Evolutionary conservation across 2,113 vertebrate species (phyloP).

Genomic region (Tinamus guttatus): DNA sequence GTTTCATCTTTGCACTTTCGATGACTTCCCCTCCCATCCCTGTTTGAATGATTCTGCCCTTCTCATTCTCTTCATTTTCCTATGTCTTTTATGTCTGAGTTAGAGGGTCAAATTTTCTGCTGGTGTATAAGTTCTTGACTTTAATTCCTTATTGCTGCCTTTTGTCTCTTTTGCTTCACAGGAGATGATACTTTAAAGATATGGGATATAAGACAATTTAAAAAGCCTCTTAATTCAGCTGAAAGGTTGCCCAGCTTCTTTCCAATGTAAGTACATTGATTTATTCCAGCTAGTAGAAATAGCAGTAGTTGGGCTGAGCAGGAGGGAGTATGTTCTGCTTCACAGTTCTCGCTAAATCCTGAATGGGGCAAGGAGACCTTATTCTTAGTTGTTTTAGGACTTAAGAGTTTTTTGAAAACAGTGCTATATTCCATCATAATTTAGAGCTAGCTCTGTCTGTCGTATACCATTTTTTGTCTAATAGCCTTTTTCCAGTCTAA

Average conservation of each 20-base stretch:
- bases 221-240: constrained; percentile 88
- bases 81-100: background rate
- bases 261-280: constrained; percentile 86
- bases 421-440: background rate
- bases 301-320: background rate
- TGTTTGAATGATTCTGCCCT: background rate
- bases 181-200: constrained; percentile 95
- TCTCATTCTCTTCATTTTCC: background rate
- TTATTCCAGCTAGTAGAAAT: background rate
- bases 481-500: background rate
- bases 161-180: constrained; percentile 57
- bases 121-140: background rate
- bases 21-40: background rate
- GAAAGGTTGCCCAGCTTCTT: constrained; percentile 88
- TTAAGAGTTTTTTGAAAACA: background rate
- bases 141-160: background rate
- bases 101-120: background rate
- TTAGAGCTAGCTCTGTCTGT: background rate
- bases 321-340: background rate
- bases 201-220: constrained; percentile 98
- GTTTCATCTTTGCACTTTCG: background rate
- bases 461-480: background rate
- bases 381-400: background rate
- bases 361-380: background rate
- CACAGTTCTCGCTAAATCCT: background rate